Evolutionary conservation across 2,797 vertebrate genomes (phyloP).

Genomic region (Martes flavigula): DNA sequence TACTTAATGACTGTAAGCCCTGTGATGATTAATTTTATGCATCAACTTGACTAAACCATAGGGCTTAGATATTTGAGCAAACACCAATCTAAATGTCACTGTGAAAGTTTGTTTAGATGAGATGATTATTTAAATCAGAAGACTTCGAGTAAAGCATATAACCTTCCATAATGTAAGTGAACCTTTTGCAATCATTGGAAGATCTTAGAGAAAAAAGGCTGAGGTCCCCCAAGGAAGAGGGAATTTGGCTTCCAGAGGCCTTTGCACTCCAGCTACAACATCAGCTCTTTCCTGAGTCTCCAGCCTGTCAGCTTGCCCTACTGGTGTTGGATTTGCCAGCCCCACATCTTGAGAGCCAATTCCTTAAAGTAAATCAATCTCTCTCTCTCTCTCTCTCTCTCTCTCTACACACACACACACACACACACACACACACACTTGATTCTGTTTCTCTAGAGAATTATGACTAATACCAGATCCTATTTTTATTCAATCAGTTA

Average conservation of each 20-base stretch:
- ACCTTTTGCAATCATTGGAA: background rate
- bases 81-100: background rate
- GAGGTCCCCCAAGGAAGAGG: background rate
- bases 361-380: background rate
- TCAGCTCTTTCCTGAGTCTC: background rate
- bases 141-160: background rate
- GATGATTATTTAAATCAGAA: background rate
- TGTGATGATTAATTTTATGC: background rate
- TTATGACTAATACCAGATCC: background rate
- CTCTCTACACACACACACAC: background rate
- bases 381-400: too few relatives aligned
- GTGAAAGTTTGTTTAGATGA: background rate
- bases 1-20: background rate
- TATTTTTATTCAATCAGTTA: background rate
- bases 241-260: background rate
- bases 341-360: background rate
- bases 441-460: background rate
- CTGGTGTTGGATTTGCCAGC: background rate
- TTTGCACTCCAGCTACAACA: background rate
- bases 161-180: background rate
- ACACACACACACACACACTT: background rate
- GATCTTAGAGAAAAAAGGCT: background rate
- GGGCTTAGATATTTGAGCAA: background rate
- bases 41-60: background rate
- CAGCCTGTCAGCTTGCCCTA: too few relatives aligned